Evolutionary conservation across 2,113 vertebrate species (phyloP).

Genomic region (Protomyctophum bolini): DNA sequence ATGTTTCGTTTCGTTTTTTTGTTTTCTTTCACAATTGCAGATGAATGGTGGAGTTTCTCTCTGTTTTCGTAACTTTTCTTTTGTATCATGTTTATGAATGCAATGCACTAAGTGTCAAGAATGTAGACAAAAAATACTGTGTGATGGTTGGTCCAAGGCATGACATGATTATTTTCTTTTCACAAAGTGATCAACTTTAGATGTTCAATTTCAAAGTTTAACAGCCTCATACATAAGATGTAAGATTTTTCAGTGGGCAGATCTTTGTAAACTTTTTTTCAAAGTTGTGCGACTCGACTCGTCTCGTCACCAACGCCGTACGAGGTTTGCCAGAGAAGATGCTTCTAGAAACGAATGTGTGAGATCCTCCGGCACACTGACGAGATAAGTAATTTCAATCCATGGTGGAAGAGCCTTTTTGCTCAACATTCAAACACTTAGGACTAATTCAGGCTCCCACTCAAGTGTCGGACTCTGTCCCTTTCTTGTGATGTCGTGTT

Average conservation of each 20-base stretch:
- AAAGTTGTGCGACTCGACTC: background rate
- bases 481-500: background rate
- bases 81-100: constrained; percentile 67
- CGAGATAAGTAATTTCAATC: no score
- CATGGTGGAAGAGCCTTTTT: no score
- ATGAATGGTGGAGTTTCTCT: constrained; percentile 32
- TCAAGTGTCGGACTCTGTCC: no score
- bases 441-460: no score
- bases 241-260: constrained; percentile 27
- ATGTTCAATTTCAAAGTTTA: constrained; percentile 43
- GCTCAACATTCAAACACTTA: no score
- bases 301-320: no score
- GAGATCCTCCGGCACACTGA: no score
- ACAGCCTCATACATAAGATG: constrained; percentile 38
- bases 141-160: constrained; percentile 83
- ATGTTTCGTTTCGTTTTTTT: constrained; percentile 12
- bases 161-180: constrained; percentile 74
- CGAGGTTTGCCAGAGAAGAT: no score
- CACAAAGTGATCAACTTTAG: constrained; percentile 69
- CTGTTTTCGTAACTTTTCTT: constrained; percentile 73
- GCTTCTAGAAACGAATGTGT: no score
- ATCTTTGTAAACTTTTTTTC: background rate
- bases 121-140: constrained; percentile 86
- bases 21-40: constrained; percentile 7
- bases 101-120: constrained; percentile 91